Conservation (phyloP, 2,113 vertebrate genomes). For the Lampris megalopsis region DNA sequence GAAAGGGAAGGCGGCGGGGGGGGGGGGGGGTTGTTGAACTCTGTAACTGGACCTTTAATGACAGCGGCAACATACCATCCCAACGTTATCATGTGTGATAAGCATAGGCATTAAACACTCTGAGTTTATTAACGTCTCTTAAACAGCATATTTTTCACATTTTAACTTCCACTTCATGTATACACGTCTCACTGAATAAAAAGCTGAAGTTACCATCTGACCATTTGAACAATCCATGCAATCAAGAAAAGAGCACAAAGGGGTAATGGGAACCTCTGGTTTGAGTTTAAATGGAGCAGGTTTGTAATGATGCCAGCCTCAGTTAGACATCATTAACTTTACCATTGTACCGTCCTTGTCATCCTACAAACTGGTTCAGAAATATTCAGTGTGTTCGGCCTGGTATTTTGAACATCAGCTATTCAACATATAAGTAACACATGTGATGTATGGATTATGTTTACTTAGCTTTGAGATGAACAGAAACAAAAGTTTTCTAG, state of each 20-base stretch:
- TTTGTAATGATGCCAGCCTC: background rate
- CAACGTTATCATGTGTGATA: background rate
- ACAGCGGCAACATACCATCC: background rate
- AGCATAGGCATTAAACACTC: background rate
- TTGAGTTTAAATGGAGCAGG: conserved; percentile 14
- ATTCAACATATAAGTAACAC: background rate
- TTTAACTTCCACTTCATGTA: background rate
- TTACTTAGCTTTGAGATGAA: background rate
- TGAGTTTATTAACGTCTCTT: background rate
- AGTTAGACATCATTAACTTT: background rate
- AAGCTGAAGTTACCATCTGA: conserved; percentile 9
- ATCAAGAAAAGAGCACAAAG: too few relatives aligned
- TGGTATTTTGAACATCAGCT: background rate
- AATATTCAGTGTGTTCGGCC: background rate
- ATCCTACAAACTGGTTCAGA: background rate
- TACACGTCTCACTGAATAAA: conserved; percentile 17
- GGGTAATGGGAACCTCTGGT: background rate
- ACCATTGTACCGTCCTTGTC: background rate
- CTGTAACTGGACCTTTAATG: background rate
- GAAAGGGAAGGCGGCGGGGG: background rate
- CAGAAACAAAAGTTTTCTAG: background rate
- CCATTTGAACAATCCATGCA: too few relatives aligned
- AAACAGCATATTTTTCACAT: background rate
- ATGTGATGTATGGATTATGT: background rate
- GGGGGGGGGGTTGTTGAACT: conserved; percentile 2